Conservation (phyloP, 2,888 invertebrate species). For the Epistrophe eligans region DNA sequence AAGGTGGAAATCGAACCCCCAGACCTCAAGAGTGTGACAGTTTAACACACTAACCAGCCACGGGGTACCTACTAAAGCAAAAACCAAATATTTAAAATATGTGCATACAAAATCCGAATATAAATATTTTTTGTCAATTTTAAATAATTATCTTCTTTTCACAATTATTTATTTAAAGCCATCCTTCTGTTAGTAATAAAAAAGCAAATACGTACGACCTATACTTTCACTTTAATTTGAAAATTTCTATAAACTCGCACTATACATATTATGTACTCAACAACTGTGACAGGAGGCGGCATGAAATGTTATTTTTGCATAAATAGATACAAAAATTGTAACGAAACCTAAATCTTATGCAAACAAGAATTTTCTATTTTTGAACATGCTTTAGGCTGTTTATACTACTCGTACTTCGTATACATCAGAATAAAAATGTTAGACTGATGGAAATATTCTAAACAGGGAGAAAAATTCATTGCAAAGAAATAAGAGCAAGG, state of each 20-base stretch:
- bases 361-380: slow-evolving; percentile 63
- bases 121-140: no score
- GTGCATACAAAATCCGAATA: no score
- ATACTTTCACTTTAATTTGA: not conserved
- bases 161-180: no score
- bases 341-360: slow-evolving; percentile 66
- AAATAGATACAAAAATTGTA: slow-evolving; percentile 38
- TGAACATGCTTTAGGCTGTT: slow-evolving; percentile 29
- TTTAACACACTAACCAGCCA: no score
- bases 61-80: no score
- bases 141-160: no score
- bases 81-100: no score
- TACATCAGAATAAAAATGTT: slow-evolving; percentile 22
- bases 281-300: slow-evolving; percentile 35
- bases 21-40: no score
- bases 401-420: not conserved
- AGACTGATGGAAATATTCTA: slow-evolving; percentile 30
- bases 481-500: slow-evolving; percentile 62
- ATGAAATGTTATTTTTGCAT: slow-evolving; percentile 54
- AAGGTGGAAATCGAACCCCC: no score
- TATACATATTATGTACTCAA: not conserved
- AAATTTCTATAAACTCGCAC: not conserved
- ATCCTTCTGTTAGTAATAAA: no score
- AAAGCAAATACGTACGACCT: not conserved
- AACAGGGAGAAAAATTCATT: slow-evolving; percentile 16